Conservation (phyloP, 2,113 vertebrate species). For the Conger conger region DNA sequence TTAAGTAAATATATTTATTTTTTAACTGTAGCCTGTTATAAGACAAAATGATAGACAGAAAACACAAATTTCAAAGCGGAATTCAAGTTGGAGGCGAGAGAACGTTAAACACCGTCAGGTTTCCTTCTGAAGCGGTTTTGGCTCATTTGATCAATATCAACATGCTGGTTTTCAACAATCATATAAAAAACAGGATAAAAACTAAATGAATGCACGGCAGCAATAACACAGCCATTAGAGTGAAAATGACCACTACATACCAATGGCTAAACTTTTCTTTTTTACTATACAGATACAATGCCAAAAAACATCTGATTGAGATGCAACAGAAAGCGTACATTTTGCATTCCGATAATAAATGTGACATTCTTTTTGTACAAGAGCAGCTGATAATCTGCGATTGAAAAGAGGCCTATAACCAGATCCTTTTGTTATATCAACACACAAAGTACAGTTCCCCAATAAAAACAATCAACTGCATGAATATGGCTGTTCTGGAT, state of each 20-base stretch:
- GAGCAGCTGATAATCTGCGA: slow-evolving; percentile 4
- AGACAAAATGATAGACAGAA: slow-evolving; percentile 24
- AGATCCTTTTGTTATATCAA: not conserved
- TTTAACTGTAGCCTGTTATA: slow-evolving; percentile 3
- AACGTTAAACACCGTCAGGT: slow-evolving; percentile 2
- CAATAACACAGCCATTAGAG: not conserved
- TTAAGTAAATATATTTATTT: slow-evolving; percentile 9
- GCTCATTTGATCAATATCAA: slow-evolving; percentile 33
- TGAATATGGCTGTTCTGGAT: not conserved
- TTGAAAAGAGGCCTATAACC: not conserved
- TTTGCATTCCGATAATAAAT: slow-evolving; percentile 23
- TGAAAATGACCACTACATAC: not conserved
- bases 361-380: not conserved
- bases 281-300: slow-evolving; percentile 4
- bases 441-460: not conserved
- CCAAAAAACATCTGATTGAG: not conserved
- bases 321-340: slow-evolving; percentile 24
- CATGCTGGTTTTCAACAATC: slow-evolving; percentile 9
- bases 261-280: not conserved
- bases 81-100: not conserved
- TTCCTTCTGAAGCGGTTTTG: slow-evolving; percentile 24
- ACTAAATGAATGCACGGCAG: not conserved
- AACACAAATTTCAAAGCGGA: not conserved
- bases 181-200: slow-evolving; percentile 11
- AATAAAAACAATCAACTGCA: not conserved